Evolutionary conservation across 2,113 vertebrate species (phyloP).

Genomic region (Lagopus leucura): DNA sequence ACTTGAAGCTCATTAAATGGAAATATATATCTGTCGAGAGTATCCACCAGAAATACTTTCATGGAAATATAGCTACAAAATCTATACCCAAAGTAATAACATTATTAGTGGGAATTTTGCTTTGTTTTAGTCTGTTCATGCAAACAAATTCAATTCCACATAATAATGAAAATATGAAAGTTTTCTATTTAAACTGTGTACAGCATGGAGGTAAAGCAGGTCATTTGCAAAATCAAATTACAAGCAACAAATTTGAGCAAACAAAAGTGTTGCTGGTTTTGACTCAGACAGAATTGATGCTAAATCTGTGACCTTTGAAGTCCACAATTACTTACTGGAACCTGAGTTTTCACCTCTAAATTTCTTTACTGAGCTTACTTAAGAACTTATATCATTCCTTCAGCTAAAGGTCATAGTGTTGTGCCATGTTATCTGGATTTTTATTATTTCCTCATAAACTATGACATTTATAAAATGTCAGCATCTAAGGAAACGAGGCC

Average conservation of each 20-base stretch:
- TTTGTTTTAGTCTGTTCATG: neutral
- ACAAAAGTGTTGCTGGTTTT: neutral
- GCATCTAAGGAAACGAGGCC: constrained; percentile 43
- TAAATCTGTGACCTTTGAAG: constrained; percentile 70
- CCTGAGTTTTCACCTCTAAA: constrained; percentile 63
- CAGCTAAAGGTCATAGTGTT: constrained; percentile 74
- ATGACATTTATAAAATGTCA: constrained; percentile 80
- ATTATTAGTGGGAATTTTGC: neutral
- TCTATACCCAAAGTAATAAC: neutral
- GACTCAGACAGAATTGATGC: constrained; percentile 48
- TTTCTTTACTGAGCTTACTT: constrained; percentile 65
- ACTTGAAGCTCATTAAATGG: neutral
- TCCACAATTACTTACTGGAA: constrained; percentile 72
- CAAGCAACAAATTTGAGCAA: neutral
- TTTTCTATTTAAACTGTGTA: neutral
- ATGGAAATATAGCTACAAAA: neutral
- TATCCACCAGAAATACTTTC: neutral
- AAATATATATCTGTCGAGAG: neutral
- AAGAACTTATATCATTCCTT: constrained; percentile 62
- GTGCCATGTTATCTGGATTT: constrained; percentile 65
- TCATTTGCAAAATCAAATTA: constrained; percentile 13
- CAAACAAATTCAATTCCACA: neutral
- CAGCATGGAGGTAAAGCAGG: neutral
- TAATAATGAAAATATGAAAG: neutral
- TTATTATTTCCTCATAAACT: constrained; percentile 78